Base-by-base conservation (phyloP, 2,113 vertebrate genomes). In the Argyrosomus japonicus region DNA sequence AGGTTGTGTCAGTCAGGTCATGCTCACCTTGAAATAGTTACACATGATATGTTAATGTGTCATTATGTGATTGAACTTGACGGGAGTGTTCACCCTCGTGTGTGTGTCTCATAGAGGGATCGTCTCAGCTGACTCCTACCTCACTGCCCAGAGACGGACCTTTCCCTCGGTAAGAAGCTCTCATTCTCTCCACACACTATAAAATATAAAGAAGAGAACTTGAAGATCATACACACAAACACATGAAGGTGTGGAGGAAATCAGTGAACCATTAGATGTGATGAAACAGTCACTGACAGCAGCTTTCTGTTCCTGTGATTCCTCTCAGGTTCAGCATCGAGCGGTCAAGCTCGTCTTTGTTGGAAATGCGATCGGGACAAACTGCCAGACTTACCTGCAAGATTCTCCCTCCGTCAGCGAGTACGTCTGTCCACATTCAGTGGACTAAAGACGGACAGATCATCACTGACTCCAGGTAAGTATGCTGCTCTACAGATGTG, bases 401-500 rank as follows among this genome's bases (percentile, higher is more conserved):
- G 0, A 88, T 96, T 0, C 87, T 95, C 29, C 96, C 96, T 12
- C 91, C 88, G 0, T 96, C 96, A 0, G 82, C 93, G 21, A 93
- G 94, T 5, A 94, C 93, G 0, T 79, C 87, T 8, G 95, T 96
- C 57, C 85, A 32, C 64, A 92, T 97, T 0, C 93, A 97, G 64
- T 99, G 98, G 98, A 96, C 95, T 63, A 97, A 95, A 86, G 95
- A 97, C 0, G 97, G 97, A 77, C 93, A 88, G 60, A 54, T 86
- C 4, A 82, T 96, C 53, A 94, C 91, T n/a, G 96, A 97, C 40
- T 79, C 94, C 88, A 98, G 98, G 98, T 97, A 79, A 48, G 5
- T 0, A 12, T 48, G n/a, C 17, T 25, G 21, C 51, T 21, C 19
- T 15, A 1, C 23, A 27, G 1, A 14, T 64, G 4, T 0, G 23